These are phyloP conservation scores for Fistularia tabacaria DNA, from an alignment of 2,797 vertebrate species.

Conservation along the genomic window DNA sequence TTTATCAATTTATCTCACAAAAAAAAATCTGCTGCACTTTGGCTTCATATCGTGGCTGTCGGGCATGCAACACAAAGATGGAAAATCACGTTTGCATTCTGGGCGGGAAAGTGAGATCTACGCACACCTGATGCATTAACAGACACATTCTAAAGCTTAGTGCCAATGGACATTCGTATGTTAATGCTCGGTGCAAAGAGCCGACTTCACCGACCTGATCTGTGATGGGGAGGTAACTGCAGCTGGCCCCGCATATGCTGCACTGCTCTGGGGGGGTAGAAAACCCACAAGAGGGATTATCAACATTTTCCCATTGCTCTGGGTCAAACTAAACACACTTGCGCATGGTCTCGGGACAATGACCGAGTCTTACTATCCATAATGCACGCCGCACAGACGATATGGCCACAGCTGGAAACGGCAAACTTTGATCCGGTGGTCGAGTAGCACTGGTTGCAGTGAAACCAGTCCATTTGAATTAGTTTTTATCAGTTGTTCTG, in stretches of 20 bases:
- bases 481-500: too few relatives aligned
- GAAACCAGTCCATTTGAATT: constrained; percentile 85
- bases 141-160: too few relatives aligned
- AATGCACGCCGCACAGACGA: constrained; percentile 81
- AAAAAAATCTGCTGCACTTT: too few relatives aligned
- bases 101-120: not conserved
- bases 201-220: constrained; percentile 72
- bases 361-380: constrained; percentile 66
- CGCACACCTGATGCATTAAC: too few relatives aligned
- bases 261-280: constrained; percentile 76
- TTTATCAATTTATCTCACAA: too few relatives aligned
- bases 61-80: too few relatives aligned
- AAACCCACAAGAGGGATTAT: not conserved
- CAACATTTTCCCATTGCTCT: not conserved
- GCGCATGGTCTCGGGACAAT: not conserved
- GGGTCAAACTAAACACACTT: not conserved
- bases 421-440: constrained; percentile 71
- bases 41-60: too few relatives aligned
- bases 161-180: too few relatives aligned
- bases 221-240: constrained; percentile 80
- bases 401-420: constrained; percentile 85
- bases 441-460: constrained; percentile 83
- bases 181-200: not conserved
- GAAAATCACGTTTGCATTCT: not conserved
- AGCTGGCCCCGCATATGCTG: constrained; percentile 75